These are phyloP conservation scores for Anoplopoma fimbria DNA, from an alignment of 2,113 vertebrate species.

Conservation along the genomic window DNA sequence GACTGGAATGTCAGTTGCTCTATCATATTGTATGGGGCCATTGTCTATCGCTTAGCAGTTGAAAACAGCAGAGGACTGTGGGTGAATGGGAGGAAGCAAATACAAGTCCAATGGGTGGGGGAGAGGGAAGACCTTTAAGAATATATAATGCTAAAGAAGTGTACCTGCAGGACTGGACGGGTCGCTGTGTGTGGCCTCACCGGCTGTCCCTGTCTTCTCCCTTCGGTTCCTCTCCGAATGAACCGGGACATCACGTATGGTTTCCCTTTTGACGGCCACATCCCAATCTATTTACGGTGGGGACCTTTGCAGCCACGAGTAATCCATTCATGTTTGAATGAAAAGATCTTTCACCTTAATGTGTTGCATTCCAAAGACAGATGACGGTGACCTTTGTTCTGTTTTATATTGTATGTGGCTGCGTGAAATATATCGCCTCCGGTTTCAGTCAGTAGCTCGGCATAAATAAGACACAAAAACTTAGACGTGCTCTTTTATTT, in stretches of 20 bases:
- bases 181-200: too few relatives aligned
- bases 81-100: not conserved
- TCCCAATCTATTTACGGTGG: conserved; percentile 55
- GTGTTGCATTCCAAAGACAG: conserved; percentile 44
- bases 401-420: conserved; percentile 47
- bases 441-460: conserved; percentile 36
- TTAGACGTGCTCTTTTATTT: conserved; percentile 64
- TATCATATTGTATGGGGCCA: not conserved
- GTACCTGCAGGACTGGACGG: not conserved
- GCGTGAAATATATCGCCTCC: conserved; percentile 42
- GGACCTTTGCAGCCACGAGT: conserved; percentile 62
- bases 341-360: conserved; percentile 66
- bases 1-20: not conserved
- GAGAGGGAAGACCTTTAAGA: not conserved
- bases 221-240: too few relatives aligned
- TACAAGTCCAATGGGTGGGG: not conserved
- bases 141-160: not conserved
- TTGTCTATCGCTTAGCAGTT: too few relatives aligned
- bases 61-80: not conserved
- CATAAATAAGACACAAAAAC: conserved; percentile 67
- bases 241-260: not conserved
- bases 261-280: conserved; percentile 3
- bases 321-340: conserved; percentile 57
- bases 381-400: conserved; percentile 69
- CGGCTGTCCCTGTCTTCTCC: too few relatives aligned